phyloP scores from a whole-genome alignment of 2,113 vertebrate genomes.

The Pristiophorus japonicus region DNA sequence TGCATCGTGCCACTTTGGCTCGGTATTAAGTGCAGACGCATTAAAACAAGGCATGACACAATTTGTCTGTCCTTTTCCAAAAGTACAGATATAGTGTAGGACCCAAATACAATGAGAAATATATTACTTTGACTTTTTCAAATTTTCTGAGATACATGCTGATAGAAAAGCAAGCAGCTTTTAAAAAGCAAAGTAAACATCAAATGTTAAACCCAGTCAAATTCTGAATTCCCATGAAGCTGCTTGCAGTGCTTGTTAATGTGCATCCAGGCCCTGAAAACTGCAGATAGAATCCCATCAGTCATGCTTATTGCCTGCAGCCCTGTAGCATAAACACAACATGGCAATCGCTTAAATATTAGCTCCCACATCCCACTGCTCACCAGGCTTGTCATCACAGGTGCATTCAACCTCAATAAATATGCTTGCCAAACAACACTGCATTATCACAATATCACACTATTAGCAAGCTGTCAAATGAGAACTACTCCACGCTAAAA shows the following conservation, averaged over 20 bases:
- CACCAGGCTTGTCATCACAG: constrained; percentile 47
- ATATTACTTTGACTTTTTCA: background rate
- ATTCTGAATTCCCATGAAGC: background rate
- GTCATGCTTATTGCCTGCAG: background rate
- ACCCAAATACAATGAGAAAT: background rate
- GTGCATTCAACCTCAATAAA: constrained; percentile 42
- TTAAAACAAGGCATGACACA: background rate
- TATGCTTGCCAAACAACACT: constrained; percentile 46
- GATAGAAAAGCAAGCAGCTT: background rate
- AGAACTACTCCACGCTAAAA: background rate
- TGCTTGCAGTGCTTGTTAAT: background rate
- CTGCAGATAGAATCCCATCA: constrained; percentile 18
- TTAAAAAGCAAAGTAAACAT: background rate
- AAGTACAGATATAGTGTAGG: background rate
- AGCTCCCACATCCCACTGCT: constrained; percentile 38
- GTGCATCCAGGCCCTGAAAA: background rate
- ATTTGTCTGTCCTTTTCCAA: background rate
- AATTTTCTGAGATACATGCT: background rate
- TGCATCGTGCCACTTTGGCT: background rate
- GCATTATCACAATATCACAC: constrained; percentile 43
- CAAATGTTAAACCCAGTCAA: background rate
- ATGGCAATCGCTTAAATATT: background rate
- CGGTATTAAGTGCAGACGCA: background rate
- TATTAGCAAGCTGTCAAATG: constrained; percentile 54
- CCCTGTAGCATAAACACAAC: background rate